Conservation (phyloP, 35 echinoderm and acorn worm genomes). For the Chiridota heheva region DNA sequence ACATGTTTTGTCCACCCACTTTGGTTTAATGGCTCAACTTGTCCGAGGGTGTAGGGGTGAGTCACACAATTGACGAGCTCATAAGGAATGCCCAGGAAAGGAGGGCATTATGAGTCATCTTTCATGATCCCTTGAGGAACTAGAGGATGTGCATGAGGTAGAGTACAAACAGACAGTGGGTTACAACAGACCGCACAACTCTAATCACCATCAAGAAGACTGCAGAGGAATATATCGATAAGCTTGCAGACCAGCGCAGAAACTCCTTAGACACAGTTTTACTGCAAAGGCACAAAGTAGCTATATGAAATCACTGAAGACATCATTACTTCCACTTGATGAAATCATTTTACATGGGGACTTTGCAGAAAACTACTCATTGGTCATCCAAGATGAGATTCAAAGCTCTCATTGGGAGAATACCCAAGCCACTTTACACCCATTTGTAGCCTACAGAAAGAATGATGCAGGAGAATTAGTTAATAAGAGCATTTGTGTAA, state of each 20-base stretch:
- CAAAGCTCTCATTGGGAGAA: conserved; percentile 44
- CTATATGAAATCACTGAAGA: conserved; percentile 27
- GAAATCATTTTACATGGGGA: conserved; percentile 44
- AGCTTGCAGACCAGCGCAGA: not conserved
- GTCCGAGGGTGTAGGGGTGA: no score
- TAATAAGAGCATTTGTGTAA: conserved; percentile 1
- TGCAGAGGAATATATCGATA: not conserved
- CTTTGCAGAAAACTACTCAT: conserved; percentile 47
- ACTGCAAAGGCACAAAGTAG: not conserved
- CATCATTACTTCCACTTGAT: not conserved
- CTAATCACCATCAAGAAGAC: not conserved
- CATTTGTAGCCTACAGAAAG: conserved; percentile 13
- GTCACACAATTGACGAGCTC: conserved; percentile 7
- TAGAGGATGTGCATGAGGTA: no score
- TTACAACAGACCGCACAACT: no score
- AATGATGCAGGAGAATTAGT: not conserved
- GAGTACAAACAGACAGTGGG: no score
- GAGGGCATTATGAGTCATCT: no score
- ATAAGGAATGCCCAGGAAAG: conserved; percentile 4
- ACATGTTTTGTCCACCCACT: no score
- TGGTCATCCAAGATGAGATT: conserved; percentile 29
- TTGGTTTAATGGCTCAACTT: no score
- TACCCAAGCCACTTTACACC: conserved; percentile 1
- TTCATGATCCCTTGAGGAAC: no score
- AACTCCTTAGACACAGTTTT: conserved; percentile 14